A percentile compares a stretch with the other conserved stretches of the same genome.
Evolutionary conservation across 2,113 vertebrate genomes (phyloP).

Genomic region (Spizaetus ornatus): DNA sequence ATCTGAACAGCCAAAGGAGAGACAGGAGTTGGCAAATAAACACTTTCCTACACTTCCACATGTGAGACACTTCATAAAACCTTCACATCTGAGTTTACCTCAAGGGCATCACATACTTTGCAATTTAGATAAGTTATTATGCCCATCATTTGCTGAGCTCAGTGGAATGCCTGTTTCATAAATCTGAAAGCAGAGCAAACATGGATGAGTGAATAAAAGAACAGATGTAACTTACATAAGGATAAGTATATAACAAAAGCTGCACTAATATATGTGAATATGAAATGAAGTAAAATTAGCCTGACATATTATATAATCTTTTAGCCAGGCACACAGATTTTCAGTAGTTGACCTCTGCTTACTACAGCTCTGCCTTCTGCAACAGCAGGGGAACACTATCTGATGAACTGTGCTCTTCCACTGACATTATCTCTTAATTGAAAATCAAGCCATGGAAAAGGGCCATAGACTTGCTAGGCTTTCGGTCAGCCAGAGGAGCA

Average conservation of each 20-base stretch:
- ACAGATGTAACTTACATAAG: conserved; percentile 63
- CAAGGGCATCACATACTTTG: conserved; percentile 62
- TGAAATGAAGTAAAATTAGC: conserved; percentile 46
- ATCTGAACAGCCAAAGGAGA: conserved; percentile 44
- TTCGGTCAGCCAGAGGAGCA: background rate
- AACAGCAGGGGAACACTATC: background rate
- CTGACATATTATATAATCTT: background rate
- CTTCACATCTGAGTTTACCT: conserved; percentile 62
- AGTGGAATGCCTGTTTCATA: conserved; percentile 62
- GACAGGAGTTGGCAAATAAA: conserved; percentile 57
- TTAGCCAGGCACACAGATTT: background rate
- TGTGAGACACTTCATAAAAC: conserved; percentile 65
- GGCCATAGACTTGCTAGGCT: background rate
- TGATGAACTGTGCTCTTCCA: conserved; percentile 10
- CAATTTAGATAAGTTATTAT: conserved; percentile 69
- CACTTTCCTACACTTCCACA: conserved; percentile 48
- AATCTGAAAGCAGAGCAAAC: conserved; percentile 64
- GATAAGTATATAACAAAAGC: conserved; percentile 46
- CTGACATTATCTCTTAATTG: conserved; percentile 42
- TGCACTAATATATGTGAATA: conserved; percentile 43
- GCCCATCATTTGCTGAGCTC: conserved; percentile 62
- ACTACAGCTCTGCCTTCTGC: background rate
- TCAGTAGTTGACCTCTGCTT: conserved; percentile 10
- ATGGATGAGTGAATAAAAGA: conserved; percentile 60
- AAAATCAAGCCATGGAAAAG: conserved; percentile 39